Base-by-base conservation (phyloP, 2,888 invertebrate species). In the Dynastes grantii region DNA sequence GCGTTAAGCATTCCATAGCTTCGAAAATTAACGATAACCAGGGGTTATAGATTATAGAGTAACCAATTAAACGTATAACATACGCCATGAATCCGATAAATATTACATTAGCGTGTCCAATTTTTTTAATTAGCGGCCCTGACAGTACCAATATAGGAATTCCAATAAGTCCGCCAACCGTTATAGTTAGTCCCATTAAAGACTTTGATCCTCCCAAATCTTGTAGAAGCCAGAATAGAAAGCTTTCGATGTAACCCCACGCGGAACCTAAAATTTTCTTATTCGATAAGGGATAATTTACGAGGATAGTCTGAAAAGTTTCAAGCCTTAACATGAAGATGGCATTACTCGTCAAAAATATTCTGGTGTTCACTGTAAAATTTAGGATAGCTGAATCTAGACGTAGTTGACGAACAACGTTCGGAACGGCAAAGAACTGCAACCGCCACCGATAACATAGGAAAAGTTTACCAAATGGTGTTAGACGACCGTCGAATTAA, bases 191-290 rank as follows among this genome's bases (percentile, higher is more conserved):
- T 13, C 95, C 95, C 95, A 95, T 95, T 77, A 95, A 89, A 0
- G 94, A 93, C 70, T 94, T 92, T 0, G 94, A 93, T 0, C 93
- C 95, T 3, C 95, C 95, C 80, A 95, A 89, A 87, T 95, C 95
- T 87, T 95, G 94, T 45, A 95, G 91, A 80, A 95, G 89, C 94
- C 95, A 95, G 88, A 95, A 95, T 40, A 95, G 90, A 89, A 95
- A 95, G 83, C 94, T 95, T 88, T 95, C 95, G 83, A 95, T 93
- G 88, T 94, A 95, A 53, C 95, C 95, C 95, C 95, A 95, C n/a
- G 94, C 94, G 29, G 93, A 93, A 49, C 95, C 95, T 95, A 61
- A 73, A 73, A 61, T 2, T n/a, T 16, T 5, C 8, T 16, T 5
- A 73, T 75, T 71, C 58, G 45, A 64, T 37, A 29, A 55, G 8